Percentiles rank a stretch among this genome's conserved stretches.
These are phyloP conservation scores for Perithous albicinctus DNA, from an alignment of 2,888 invertebrate species.

Conservation along the genomic window DNA sequence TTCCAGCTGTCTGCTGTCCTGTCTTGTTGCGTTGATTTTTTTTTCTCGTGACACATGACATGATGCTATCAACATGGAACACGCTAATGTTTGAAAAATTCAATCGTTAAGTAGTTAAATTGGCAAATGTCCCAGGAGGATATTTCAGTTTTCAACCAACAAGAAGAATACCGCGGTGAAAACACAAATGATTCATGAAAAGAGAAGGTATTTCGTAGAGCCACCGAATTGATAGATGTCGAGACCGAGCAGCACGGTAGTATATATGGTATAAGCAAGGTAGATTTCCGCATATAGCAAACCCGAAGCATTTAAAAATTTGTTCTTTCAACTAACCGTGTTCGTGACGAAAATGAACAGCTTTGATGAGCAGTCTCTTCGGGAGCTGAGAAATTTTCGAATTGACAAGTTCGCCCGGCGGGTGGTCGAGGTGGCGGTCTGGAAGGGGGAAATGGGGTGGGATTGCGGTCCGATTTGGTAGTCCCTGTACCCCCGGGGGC, in stretches of 20 bases:
- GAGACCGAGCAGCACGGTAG: slow-evolving; percentile 62
- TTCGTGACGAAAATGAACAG: not conserved
- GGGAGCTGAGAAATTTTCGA: slow-evolving; percentile 57
- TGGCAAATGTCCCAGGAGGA: not conserved
- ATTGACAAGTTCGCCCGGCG: slow-evolving; percentile 67
- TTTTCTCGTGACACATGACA: slow-evolving; percentile 12
- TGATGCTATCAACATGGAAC: not conserved
- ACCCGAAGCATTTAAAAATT: no score
- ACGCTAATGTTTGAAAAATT: not conserved
- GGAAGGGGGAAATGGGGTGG: slow-evolving; percentile 65
- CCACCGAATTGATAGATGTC: slow-evolving; percentile 63
- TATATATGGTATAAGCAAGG: no score
- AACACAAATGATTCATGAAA: not conserved
- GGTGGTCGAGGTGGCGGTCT: slow-evolving; percentile 43
- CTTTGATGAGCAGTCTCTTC: slow-evolving; percentile 5
- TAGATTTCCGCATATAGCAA: no score
- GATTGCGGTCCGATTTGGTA: slow-evolving; percentile 82
- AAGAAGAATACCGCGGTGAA: not conserved
- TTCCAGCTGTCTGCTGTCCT: slow-evolving; percentile 62
- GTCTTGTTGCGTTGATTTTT: slow-evolving; percentile 56
- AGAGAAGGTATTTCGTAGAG: not conserved
- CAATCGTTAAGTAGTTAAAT: not conserved
- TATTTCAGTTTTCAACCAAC: not conserved
- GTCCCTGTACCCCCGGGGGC: slow-evolving; percentile 78
- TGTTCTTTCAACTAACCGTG: not conserved